Conservation (phyloP, 2,888 invertebrate species). For the Tromatobia lineatoria region DNA sequence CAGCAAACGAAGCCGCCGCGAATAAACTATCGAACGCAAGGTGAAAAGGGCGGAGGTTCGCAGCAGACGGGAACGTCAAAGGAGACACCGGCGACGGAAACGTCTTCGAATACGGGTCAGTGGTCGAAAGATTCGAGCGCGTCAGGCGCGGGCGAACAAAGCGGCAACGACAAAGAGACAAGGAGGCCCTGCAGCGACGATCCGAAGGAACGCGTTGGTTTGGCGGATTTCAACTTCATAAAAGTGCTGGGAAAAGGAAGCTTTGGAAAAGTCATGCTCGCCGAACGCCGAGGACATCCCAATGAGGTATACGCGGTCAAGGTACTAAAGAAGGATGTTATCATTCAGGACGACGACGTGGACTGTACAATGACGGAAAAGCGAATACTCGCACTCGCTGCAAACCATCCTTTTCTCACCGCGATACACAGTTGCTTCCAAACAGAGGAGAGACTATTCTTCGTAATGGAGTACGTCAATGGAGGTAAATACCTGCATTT, state of each 20-base stretch:
- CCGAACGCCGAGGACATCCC: constrained; percentile 94
- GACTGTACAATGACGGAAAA: constrained; percentile 99
- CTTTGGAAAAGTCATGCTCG: constrained; percentile 99
- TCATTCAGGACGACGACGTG: constrained; percentile 99
- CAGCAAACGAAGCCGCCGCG: constrained; percentile 88
- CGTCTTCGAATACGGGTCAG: constrained; percentile 54
- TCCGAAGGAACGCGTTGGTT: constrained; percentile 87
- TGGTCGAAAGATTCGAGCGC: constrained; percentile 66
- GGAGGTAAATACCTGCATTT: constrained; percentile 87
- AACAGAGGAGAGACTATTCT: constrained; percentile 97
- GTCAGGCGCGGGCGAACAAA: constrained; percentile 71
- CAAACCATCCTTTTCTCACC: constrained; percentile 98
- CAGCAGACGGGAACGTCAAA: constrained; percentile 61
- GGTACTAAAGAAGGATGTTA: constrained; percentile 98
- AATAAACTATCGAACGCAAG: constrained; percentile 79
- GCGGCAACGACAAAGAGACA: constrained; percentile 46
- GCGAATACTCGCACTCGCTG: constrained; percentile 98
- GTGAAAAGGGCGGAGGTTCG: constrained; percentile 52
- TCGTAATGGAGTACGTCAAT: constrained; percentile 99
- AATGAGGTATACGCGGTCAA: constrained; percentile 97
- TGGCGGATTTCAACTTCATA: constrained; percentile 98
- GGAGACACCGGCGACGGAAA: constrained; percentile 47
- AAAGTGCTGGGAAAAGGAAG: constrained; percentile 99
- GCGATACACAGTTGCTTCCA: constrained; percentile 99
- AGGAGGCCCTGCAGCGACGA: constrained; percentile 60